phyloP scores from a whole-genome alignment of 1,140 invertebrate species.

The Rhizoglyphus robini region DNA sequence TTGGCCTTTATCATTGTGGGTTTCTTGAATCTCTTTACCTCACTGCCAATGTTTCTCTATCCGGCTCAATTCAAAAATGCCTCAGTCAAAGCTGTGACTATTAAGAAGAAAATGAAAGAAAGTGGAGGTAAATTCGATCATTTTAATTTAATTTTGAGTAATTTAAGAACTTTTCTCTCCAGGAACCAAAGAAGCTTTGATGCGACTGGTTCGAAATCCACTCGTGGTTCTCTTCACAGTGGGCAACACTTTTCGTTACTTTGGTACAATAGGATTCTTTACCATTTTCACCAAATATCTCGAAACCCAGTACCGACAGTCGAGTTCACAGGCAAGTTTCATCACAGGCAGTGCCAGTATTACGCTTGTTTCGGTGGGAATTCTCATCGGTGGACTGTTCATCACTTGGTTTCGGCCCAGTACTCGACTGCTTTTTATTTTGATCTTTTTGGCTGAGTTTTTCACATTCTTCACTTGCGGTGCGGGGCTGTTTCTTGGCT shows the following conservation, averaged over 20 bases:
- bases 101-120: background rate
- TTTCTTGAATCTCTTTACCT: constrained; percentile 44
- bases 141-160: background rate
- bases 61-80: constrained; percentile 35
- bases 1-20: constrained; percentile 50
- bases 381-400: constrained; percentile 49
- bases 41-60: constrained; percentile 47
- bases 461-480: constrained; percentile 48
- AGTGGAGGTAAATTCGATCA: background rate
- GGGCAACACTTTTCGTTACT: constrained; percentile 50
- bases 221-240: constrained; percentile 53
- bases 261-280: constrained; percentile 57
- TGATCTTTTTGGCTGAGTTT: constrained; percentile 54
- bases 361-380: constrained; percentile 53
- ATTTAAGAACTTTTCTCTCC: too few species aligned
- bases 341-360: constrained; percentile 41
- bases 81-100: background rate
- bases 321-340: constrained; percentile 47
- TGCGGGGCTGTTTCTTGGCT: constrained; percentile 53
- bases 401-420: constrained; percentile 54
- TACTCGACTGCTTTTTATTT: constrained; percentile 50
- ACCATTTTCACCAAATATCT: constrained; percentile 61
- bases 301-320: constrained; percentile 55
- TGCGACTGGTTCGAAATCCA: constrained; percentile 46
- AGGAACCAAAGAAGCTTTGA: constrained; percentile 41